Evolutionary conservation across 2,888 invertebrate species (phyloP).

Genomic region (Hypselothyrea guttata): DNA sequence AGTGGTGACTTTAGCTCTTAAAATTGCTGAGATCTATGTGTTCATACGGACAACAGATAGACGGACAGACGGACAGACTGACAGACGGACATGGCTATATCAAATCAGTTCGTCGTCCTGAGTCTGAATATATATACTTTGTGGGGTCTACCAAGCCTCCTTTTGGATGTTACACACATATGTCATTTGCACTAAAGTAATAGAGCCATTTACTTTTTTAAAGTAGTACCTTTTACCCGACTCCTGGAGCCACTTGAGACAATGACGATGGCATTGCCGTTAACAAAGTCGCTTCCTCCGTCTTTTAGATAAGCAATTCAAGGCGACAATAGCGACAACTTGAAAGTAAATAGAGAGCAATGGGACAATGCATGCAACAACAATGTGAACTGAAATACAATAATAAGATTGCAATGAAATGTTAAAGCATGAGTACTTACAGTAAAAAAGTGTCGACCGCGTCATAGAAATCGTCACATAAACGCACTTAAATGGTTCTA

Average conservation of each 20-base stretch:
- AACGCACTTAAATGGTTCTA: constrained; percentile 42
- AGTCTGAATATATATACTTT: no score
- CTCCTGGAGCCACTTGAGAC: constrained; percentile 54
- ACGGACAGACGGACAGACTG: no score
- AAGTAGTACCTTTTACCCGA: no score
- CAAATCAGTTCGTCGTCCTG: no score
- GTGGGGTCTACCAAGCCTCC: no score
- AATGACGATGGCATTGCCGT: constrained; percentile 9
- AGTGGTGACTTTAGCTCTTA: no score
- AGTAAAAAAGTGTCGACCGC: constrained; percentile 54
- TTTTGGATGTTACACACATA: no score
- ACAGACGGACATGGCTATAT: no score
- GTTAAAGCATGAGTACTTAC: constrained; percentile 59
- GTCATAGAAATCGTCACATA: constrained; percentile 47
- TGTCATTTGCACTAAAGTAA: no score
- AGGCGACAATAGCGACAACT: constrained; percentile 50
- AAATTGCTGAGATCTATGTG: no score
- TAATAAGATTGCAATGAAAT: constrained; percentile 46
- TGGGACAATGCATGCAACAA: constrained; percentile 46
- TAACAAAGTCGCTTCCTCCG: constrained; percentile 38
- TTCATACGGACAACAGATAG: no score
- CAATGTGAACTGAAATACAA: constrained; percentile 2
- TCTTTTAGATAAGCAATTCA: constrained; percentile 42
- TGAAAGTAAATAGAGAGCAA: constrained; percentile 45
- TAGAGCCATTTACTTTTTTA: no score